Conservation (phyloP, 2,797 vertebrate species). For the Malurus leucopterus region DNA sequence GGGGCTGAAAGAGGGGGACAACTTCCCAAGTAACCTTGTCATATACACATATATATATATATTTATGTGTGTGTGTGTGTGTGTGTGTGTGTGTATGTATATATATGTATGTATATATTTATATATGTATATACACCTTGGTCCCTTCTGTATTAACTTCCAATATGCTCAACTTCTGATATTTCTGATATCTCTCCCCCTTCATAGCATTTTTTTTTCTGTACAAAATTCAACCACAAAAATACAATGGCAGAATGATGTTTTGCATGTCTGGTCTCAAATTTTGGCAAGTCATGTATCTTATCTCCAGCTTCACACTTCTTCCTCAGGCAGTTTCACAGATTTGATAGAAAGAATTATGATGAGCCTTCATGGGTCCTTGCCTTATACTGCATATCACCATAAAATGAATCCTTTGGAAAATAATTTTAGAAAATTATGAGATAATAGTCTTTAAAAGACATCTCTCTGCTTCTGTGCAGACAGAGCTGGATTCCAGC, state of each 20-base stretch:
- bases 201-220: neutral
- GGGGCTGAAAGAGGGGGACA: neutral
- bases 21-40: neutral
- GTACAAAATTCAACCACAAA: neutral
- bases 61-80: rapidly evolving
- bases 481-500: neutral
- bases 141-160: neutral
- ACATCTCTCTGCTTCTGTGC: neutral
- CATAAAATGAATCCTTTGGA: neutral
- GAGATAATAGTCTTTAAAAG: neutral
- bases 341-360: neutral
- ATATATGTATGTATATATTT: rapidly evolving
- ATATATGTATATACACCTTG: neutral
- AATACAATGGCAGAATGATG: neutral
- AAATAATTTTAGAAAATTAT: neutral
- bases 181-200: neutral
- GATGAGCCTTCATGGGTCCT: neutral
- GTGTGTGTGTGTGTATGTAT: too few species aligned
- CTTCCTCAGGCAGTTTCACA: neutral
- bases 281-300: neutral
- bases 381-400: neutral
- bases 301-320: neutral
- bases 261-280: neutral
- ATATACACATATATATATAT: rapidly evolving
- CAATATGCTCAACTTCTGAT: neutral